Conservation (phyloP, 1,140 invertebrate genomes). For the Hyles euphorbiae region DNA sequence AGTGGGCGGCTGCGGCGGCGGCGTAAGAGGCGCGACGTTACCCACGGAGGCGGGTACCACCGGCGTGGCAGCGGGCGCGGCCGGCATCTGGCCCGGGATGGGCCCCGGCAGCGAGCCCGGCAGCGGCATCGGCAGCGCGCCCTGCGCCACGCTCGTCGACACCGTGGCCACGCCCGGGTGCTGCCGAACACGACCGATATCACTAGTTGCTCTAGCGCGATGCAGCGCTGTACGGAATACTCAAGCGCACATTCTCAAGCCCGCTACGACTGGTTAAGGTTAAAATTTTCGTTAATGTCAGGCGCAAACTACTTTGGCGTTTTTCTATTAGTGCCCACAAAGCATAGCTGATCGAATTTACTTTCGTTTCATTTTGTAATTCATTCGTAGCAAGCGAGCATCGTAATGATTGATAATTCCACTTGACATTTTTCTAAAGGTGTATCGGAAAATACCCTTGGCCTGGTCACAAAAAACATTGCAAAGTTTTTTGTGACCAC, state of each 20-base stretch:
- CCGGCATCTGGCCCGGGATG: conserved; percentile 42
- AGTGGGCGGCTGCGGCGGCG: conserved; percentile 24
- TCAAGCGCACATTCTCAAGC: conserved; percentile 26
- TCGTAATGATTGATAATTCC: too few species aligned
- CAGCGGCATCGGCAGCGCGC: too few species aligned
- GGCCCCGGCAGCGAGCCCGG: conserved; percentile 10
- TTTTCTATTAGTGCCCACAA: not conserved
- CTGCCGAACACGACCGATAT: conserved; percentile 23
- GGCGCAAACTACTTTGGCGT: conserved; percentile 10
- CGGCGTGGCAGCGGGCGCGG: conserved; percentile 37
- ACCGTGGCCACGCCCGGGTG: conserved; percentile 54
- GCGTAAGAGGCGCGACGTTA: conserved; percentile 18
- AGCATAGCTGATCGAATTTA: too few species aligned
- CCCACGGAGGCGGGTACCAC: conserved; percentile 30
- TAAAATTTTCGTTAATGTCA: conserved; percentile 14
- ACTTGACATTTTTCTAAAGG: too few species aligned
- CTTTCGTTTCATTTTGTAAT: too few species aligned
- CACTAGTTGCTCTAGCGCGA: not conserved
- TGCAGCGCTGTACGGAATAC: not conserved
- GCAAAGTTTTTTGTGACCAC: too few species aligned
- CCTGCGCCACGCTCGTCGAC: conserved; percentile 48
- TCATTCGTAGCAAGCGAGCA: too few species aligned
- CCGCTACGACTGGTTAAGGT: conserved; percentile 3
- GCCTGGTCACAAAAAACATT: too few species aligned
- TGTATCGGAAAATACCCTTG: too few species aligned